These are phyloP conservation scores for Esox niger DNA, from an alignment of 2,113 vertebrate species.

Conservation along the genomic window DNA sequence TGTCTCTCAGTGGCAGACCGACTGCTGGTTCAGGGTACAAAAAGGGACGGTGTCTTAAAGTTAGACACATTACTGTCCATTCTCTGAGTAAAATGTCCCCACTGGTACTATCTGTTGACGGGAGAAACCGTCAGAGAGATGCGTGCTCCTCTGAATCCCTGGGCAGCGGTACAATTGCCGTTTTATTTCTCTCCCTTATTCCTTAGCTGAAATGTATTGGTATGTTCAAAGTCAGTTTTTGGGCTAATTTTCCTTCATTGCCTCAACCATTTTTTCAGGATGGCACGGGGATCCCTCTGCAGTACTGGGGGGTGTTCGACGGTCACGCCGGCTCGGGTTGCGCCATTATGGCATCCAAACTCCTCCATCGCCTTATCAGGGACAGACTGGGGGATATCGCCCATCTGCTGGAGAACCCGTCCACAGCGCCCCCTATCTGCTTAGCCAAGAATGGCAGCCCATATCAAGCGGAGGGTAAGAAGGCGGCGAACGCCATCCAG, in stretches of 20 bases:
- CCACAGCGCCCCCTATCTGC: slow-evolving; percentile 77
- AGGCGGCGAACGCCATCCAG: slow-evolving; percentile 39
- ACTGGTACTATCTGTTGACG: too few species aligned
- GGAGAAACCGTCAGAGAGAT: too few species aligned
- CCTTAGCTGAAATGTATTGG: slow-evolving; percentile 62
- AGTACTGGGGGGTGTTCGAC: slow-evolving; percentile 94
- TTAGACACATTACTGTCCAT: neutral
- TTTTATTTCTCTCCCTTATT: neutral
- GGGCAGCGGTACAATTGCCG: neutral
- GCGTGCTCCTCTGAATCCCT: neutral
- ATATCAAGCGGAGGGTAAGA: slow-evolving; percentile 60
- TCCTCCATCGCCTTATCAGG: slow-evolving; percentile 85
- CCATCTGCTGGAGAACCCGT: slow-evolving; percentile 84
- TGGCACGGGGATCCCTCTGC: slow-evolving; percentile 79
- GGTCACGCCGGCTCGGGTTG: slow-evolving; percentile 91
- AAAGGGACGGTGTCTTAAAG: neutral
- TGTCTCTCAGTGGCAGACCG: neutral
- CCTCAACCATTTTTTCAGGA: slow-evolving; percentile 58
- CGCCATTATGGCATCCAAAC: slow-evolving; percentile 86
- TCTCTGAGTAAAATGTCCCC: neutral
- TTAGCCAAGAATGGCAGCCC: slow-evolving; percentile 62
- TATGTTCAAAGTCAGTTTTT: slow-evolving; percentile 7
- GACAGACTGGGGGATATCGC: slow-evolving; percentile 87
- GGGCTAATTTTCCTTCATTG: neutral
- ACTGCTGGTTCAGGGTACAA: neutral